These are phyloP conservation scores for Smithornis capensis DNA, from an alignment of 2,113 vertebrate genomes.

Conservation along the genomic window DNA sequence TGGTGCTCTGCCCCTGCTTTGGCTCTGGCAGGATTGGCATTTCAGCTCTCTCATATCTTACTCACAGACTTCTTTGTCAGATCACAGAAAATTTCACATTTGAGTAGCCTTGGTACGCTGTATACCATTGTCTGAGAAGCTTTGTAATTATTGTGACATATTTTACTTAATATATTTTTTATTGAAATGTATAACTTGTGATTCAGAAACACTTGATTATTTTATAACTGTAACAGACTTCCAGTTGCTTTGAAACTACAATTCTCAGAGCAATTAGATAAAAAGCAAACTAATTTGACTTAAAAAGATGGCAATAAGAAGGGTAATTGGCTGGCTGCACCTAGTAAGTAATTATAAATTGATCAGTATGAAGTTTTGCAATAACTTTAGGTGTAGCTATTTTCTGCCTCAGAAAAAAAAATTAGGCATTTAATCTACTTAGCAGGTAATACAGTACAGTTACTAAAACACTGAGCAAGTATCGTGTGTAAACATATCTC, in stretches of 20 bases:
- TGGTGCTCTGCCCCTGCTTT: neutral
- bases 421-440: slow-evolving; percentile 16
- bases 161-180: slow-evolving; percentile 68
- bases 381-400: slow-evolving; percentile 36
- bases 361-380: slow-evolving; percentile 18
- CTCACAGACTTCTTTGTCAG: neutral
- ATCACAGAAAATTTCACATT: neutral
- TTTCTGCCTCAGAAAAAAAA: slow-evolving; percentile 25
- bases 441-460: slow-evolving; percentile 27
- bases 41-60: neutral
- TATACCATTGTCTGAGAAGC: slow-evolving; percentile 29
- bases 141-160: slow-evolving; percentile 68
- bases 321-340: slow-evolving; percentile 31
- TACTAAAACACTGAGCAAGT: slow-evolving; percentile 47
- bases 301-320: slow-evolving; percentile 42
- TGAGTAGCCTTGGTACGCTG: slow-evolving; percentile 12
- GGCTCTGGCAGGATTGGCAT: neutral
- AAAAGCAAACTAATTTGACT: neutral
- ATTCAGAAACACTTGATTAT: slow-evolving; percentile 45
- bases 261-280: slow-evolving; percentile 16
- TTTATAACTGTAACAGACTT: slow-evolving; percentile 50
- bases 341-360: neutral
- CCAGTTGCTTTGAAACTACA: slow-evolving; percentile 54
- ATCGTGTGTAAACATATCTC: neutral
- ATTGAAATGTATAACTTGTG: slow-evolving; percentile 57